phyloP scores from a whole-genome alignment of 2,797 vertebrate genomes.

The Lindbergichthys nudifrons region DNA sequence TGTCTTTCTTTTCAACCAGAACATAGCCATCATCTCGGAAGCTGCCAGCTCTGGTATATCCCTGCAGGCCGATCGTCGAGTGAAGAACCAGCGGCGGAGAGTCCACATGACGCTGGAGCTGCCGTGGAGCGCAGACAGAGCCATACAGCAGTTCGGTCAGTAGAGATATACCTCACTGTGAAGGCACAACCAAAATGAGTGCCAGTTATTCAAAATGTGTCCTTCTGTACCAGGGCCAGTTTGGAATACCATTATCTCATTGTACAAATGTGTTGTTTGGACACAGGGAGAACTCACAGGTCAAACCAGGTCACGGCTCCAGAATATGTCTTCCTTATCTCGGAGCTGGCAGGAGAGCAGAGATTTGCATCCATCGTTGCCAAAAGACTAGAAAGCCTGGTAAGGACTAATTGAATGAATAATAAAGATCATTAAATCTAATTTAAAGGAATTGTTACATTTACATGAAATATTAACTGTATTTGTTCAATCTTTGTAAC shows the following conservation, averaged over 20 bases:
- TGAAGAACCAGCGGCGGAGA: constrained; percentile 95
- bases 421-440: not conserved
- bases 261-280: not conserved
- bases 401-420: constrained; percentile 58
- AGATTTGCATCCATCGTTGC: constrained; percentile 98
- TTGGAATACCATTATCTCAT: not conserved
- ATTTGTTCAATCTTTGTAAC: constrained; percentile 18
- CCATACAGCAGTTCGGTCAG: constrained; percentile 98
- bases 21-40: constrained; percentile 99
- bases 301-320: constrained; percentile 99
- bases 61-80: constrained; percentile 95
- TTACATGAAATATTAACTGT: not conserved
- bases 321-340: constrained; percentile 98
- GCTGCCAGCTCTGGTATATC: constrained; percentile 99
- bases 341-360: constrained; percentile 97
- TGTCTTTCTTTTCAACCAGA: constrained; percentile 77
- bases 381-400: constrained; percentile 97
- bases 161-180: not conserved
- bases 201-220: not conserved
- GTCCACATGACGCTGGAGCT: constrained; percentile 98
- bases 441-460: not conserved
- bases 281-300: constrained; percentile 93
- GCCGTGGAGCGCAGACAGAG: constrained; percentile 97
- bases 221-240: not conserved
- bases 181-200: not conserved